These are phyloP conservation scores for Coreoperca whiteheadi DNA, from an alignment of 2,113 vertebrate genomes.

Conservation along the genomic window DNA sequence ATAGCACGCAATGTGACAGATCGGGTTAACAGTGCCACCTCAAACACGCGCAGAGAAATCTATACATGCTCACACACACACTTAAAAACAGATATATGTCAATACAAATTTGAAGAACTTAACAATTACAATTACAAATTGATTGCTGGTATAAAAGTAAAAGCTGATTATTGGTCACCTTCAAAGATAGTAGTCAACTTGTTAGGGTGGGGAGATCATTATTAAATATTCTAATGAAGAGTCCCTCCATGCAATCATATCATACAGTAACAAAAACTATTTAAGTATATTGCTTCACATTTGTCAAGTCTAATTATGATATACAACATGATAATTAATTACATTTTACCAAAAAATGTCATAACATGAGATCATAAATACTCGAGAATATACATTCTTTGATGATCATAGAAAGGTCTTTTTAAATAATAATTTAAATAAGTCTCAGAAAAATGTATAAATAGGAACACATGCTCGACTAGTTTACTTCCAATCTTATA, in stretches of 20 bases:
- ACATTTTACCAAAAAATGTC: background rate
- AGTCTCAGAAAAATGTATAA: background rate
- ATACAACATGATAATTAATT: background rate
- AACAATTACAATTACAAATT: conserved; percentile 2
- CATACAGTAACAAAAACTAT: background rate
- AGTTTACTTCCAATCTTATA: background rate
- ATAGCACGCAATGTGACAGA: too few species aligned
- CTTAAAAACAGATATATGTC: background rate
- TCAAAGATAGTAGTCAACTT: background rate
- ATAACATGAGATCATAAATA: background rate
- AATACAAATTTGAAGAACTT: background rate
- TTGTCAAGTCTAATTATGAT: background rate
- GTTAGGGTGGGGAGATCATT: background rate
- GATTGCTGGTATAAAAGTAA: background rate
- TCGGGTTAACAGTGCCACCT: background rate
- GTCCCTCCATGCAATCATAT: background rate
- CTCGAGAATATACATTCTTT: background rate
- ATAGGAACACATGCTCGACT: background rate
- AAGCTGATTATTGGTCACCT: conserved; percentile 10
- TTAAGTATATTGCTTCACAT: background rate
- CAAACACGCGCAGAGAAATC: background rate
- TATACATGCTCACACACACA: background rate
- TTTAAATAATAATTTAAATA: too few species aligned
- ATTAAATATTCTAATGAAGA: conserved; percentile 1
- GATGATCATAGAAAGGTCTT: background rate